A percentile compares a stretch with the other conserved stretches of the same genome.
Evolutionary conservation across 1,140 invertebrate genomes (phyloP).

Genomic region (Neodiprion fabricii): DNA sequence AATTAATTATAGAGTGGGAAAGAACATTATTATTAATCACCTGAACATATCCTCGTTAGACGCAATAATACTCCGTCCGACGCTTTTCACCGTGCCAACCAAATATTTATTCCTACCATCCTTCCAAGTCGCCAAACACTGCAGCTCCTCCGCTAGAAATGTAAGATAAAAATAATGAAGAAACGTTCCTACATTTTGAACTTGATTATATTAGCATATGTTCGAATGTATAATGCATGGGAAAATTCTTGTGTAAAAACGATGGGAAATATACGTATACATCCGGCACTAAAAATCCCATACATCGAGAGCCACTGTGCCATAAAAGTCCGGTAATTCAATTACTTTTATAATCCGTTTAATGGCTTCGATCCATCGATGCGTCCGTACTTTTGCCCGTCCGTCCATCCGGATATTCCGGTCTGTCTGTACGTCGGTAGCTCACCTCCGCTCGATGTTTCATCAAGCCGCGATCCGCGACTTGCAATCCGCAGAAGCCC

Average conservation of each 20-base stretch:
- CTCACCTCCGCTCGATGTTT: constrained; percentile 37
- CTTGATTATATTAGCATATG: neutral
- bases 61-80: constrained; percentile 50
- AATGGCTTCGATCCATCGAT: constrained; percentile 37
- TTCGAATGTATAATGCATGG: neutral
- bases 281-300: constrained; percentile 25
- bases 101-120: constrained; percentile 70
- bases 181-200: neutral
- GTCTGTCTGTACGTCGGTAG: constrained; percentile 5
- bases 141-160: constrained; percentile 67
- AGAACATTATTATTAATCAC: constrained; percentile 39
- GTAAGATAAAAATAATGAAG: constrained; percentile 22
- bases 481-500: constrained; percentile 46
- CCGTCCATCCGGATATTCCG: neutral
- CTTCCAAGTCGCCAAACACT: constrained; percentile 72
- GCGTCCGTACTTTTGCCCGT: neutral
- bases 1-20: too few species aligned
- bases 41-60: constrained; percentile 69
- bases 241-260: neutral
- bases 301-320: constrained; percentile 27
- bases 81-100: constrained; percentile 63
- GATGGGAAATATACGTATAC: neutral
- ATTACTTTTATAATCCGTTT: constrained; percentile 53
- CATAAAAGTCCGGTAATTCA: constrained; percentile 47
- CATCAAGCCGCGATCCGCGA: constrained; percentile 39